phyloP scores from a whole-genome alignment of 2,888 invertebrate species.

The Drosophila paranaensis region DNA sequence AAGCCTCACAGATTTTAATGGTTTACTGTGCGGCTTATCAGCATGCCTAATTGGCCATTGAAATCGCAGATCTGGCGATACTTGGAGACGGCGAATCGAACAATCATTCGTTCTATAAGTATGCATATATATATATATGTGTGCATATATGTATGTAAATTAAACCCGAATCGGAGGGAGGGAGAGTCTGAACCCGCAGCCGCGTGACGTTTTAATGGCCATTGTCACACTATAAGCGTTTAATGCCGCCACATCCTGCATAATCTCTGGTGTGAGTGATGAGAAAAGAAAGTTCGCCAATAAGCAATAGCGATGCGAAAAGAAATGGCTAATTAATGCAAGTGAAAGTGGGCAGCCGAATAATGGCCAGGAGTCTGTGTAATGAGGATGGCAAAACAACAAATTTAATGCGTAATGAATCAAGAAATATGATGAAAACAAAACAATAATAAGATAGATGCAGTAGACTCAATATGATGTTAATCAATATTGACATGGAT shows the following conservation, averaged over 20 bases:
- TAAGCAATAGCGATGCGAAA: slow-evolving; percentile 8
- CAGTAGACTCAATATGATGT: background rate
- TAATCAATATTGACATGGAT: slow-evolving; percentile 1
- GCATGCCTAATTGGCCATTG: slow-evolving; percentile 38
- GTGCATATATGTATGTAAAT: background rate
- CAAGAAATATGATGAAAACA: slow-evolving; percentile 6
- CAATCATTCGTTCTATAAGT: slow-evolving; percentile 3
- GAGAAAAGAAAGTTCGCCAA: slow-evolving; percentile 30
- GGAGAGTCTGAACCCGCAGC: background rate
- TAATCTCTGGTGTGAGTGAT: slow-evolving; percentile 17
- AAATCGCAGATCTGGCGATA: slow-evolving; percentile 16
- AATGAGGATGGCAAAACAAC: slow-evolving; percentile 18
- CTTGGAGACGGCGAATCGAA: background rate
- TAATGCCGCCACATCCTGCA: slow-evolving; percentile 18
- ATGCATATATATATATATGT: no score
- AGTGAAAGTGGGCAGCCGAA: slow-evolving; percentile 39
- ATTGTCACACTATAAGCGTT: slow-evolving; percentile 19
- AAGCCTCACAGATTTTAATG: slow-evolving; percentile 25
- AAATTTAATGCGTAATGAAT: slow-evolving; percentile 1
- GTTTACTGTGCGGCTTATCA: slow-evolving; percentile 42
- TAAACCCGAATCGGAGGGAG: background rate
- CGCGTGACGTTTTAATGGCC: slow-evolving; percentile 18
- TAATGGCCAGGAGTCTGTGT: slow-evolving; percentile 32
- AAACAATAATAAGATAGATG: slow-evolving; percentile 1
- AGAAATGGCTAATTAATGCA: slow-evolving; percentile 24